Evolutionary conservation across 2,113 vertebrate species (phyloP).

Genomic region (Myocastor coypus): DNA sequence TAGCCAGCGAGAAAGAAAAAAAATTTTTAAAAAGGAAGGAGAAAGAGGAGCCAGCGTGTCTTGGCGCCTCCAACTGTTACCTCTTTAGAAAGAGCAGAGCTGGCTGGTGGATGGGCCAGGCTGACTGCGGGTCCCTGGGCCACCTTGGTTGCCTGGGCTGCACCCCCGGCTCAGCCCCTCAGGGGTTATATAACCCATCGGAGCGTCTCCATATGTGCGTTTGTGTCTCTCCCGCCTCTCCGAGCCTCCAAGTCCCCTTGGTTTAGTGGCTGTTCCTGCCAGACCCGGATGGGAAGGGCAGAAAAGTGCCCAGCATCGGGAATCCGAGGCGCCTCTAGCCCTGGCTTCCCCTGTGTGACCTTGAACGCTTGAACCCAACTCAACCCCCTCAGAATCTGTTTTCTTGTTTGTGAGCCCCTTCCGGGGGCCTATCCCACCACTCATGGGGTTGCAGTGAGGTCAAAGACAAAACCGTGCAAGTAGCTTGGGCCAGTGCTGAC

Average conservation of each 20-base stretch:
- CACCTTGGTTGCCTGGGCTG: background rate
- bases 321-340: background rate
- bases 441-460: background rate
- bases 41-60: background rate
- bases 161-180: background rate
- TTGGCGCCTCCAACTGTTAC: conserved; percentile 41
- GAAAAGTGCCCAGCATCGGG: background rate
- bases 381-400: conserved; percentile 17
- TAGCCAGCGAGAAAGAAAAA: background rate
- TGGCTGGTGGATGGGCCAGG: background rate
- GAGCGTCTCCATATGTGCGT: background rate
- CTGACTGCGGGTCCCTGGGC: background rate
- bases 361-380: conserved; percentile 56
- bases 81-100: conserved; percentile 6
- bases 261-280: background rate
- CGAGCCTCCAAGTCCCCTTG: background rate
- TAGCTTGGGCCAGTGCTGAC: fast-evolving
- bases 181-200: conserved; percentile 61
- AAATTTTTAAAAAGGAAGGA: background rate
- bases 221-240: background rate
- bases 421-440: fast-evolving
- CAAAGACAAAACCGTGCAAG: fast-evolving
- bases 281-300: background rate
- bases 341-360: conserved; percentile 43
- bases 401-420: background rate